Evolutionary conservation across 2,797 vertebrate species (phyloP).

Genomic region (Alauda arvensis): DNA sequence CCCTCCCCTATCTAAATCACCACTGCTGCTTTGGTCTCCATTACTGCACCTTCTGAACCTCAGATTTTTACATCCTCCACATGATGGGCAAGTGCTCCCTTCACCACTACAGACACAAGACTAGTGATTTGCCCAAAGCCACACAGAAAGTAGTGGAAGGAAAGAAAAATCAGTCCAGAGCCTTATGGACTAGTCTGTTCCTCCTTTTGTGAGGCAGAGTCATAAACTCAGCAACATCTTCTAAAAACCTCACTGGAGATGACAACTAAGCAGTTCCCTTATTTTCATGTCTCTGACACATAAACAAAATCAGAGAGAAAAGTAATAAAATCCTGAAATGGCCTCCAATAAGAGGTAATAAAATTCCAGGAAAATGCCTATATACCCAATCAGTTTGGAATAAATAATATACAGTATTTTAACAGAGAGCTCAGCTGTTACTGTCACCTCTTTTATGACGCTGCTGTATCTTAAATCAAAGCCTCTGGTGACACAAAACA

Average conservation of each 20-base stretch:
- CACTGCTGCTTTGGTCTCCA: background rate
- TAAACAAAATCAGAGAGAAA: conserved; percentile 61
- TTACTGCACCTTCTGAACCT: background rate
- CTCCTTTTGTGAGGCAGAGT: background rate
- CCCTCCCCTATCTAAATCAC: background rate
- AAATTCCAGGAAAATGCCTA: conserved; percentile 46
- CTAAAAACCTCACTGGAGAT: conserved; percentile 28
- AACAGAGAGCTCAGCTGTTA: conserved; percentile 55
- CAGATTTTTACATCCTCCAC: background rate
- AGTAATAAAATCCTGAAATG: conserved; percentile 53
- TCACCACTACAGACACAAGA: background rate
- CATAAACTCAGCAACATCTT: conserved; percentile 21
- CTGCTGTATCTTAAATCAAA: conserved; percentile 56
- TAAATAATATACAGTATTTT: conserved; percentile 53
- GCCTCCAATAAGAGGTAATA: conserved; percentile 60
- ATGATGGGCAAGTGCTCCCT: accelerated
- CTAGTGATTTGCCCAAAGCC: background rate
- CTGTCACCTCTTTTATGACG: conserved; percentile 43
- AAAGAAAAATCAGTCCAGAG: background rate
- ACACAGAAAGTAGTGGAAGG: background rate
- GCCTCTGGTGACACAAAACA: conserved; percentile 25
- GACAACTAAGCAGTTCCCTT: conserved; percentile 46
- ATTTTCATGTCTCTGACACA: conserved; percentile 50
- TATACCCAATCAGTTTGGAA: conserved; percentile 49
- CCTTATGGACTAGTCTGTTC: background rate